Conservation (phyloP, 1,140 invertebrate species). For the Heliconius melpomene region DNA sequence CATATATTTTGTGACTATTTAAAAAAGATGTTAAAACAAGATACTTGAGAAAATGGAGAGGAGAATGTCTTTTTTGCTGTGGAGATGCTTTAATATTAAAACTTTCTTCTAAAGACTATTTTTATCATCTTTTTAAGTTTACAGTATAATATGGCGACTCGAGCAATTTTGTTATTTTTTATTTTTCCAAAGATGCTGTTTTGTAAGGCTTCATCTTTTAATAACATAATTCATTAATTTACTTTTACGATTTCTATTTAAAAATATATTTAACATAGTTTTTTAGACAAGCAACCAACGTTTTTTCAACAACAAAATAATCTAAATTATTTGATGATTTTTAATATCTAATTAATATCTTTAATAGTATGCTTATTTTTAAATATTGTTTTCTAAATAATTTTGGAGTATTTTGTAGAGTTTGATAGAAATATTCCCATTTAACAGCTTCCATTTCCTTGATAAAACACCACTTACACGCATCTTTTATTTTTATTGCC, state of each 20-base stretch:
- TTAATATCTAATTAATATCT: too few species aligned
- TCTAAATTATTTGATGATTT: too few species aligned
- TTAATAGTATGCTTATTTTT: too few species aligned
- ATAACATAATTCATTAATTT: too few species aligned
- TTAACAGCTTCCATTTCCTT: neutral
- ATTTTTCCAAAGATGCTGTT: constrained; percentile 8
- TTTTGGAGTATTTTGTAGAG: neutral
- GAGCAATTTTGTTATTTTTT: constrained; percentile 11
- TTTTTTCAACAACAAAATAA: too few species aligned
- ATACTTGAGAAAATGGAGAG: too few species aligned
- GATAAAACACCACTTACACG: constrained; percentile 13
- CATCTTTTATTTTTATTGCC: constrained; percentile 19
- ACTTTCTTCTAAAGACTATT: neutral
- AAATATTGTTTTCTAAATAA: neutral
- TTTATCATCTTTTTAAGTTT: constrained; percentile 17
- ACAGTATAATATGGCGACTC: neutral
- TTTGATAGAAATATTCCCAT: neutral
- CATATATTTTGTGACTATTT: too few species aligned
- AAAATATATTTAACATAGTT: too few species aligned
- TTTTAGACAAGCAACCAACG: too few species aligned
- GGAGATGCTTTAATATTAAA: neutral
- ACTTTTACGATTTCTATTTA: too few species aligned
- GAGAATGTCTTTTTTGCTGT: neutral
- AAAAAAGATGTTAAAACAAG: too few species aligned
- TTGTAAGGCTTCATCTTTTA: neutral